These are phyloP conservation scores for Opisthocomus hoazin DNA, from an alignment of 2,113 vertebrate genomes.

Conservation along the genomic window DNA sequence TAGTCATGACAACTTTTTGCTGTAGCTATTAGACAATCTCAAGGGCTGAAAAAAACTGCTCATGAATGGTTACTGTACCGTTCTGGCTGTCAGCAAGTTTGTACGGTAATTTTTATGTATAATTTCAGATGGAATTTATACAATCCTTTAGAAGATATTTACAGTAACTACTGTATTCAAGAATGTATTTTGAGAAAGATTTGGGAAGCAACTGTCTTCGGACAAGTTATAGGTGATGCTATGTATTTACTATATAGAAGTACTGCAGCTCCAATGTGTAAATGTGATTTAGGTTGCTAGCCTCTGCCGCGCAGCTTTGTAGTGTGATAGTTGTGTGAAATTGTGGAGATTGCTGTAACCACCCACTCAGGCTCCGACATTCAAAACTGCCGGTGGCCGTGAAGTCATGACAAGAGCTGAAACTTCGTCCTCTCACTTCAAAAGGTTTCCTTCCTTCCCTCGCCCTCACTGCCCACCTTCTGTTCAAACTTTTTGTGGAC, in stretches of 20 bases:
- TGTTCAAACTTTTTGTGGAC: neutral
- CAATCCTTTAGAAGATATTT: constrained; percentile 28
- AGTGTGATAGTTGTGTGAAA: constrained; percentile 4
- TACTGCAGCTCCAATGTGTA: neutral
- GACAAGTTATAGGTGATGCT: constrained; percentile 22
- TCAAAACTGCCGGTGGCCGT: neutral
- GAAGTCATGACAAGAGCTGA: constrained; percentile 21
- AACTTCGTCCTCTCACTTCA: neutral
- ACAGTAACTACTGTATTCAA: constrained; percentile 62
- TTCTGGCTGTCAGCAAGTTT: constrained; percentile 17
- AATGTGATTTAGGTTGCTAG: neutral
- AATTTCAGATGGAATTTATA: constrained; percentile 4
- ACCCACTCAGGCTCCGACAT: neutral
- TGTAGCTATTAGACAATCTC: constrained; percentile 59
- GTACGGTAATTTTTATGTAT: constrained; percentile 13
- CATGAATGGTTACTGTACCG: neutral
- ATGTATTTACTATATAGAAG: neutral
- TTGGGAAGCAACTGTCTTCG: neutral
- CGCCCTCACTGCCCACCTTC: neutral
- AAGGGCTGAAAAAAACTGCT: constrained; percentile 53
- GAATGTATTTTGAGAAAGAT: constrained; percentile 52
- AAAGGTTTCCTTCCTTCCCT: neutral
- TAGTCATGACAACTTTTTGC: constrained; percentile 64
- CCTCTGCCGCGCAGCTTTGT: neutral
- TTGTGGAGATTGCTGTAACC: neutral